These are phyloP conservation scores for Deroplatys truncata DNA, from an alignment of 2,888 invertebrate species.

Conservation along the genomic window DNA sequence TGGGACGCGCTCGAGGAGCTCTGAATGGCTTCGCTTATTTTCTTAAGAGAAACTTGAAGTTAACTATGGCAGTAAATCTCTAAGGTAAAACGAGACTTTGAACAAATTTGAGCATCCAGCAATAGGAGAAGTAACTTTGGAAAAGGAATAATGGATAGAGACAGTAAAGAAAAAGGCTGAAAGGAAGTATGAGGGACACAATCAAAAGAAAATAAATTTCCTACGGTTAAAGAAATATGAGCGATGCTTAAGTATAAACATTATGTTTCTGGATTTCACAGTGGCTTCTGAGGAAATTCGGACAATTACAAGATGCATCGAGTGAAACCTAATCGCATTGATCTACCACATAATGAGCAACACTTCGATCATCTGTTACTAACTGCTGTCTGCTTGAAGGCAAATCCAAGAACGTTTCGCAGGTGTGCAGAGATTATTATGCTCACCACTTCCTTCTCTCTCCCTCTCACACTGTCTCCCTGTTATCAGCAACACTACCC, in stretches of 20 bases:
- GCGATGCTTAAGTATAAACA: not conserved
- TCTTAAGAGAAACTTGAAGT: not conserved
- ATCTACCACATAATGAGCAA: too few relatives aligned
- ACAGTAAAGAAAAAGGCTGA: not conserved
- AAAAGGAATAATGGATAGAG: not conserved
- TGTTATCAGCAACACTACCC: too few relatives aligned
- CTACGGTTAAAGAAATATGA: not conserved
- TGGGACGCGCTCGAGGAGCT: not conserved
- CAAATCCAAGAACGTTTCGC: too few relatives aligned
- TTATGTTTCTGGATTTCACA: too few relatives aligned
- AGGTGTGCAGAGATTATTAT: too few relatives aligned
- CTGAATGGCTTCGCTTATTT: not conserved
- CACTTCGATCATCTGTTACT: too few relatives aligned
- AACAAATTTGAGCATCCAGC: not conserved
- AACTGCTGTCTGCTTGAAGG: too few relatives aligned
- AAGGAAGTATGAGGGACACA: not conserved
- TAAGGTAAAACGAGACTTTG: not conserved
- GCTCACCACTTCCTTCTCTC: too few relatives aligned
- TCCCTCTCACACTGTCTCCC: too few relatives aligned
- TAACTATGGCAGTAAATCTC: not conserved
- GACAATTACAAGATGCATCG: too few relatives aligned
- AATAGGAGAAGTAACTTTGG: not conserved
- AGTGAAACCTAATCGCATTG: too few relatives aligned
- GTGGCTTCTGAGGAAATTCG: too few relatives aligned
- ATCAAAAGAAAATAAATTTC: not conserved